Conservation (phyloP, 2,888 invertebrate species). For the Netelia fuscicornis region DNA sequence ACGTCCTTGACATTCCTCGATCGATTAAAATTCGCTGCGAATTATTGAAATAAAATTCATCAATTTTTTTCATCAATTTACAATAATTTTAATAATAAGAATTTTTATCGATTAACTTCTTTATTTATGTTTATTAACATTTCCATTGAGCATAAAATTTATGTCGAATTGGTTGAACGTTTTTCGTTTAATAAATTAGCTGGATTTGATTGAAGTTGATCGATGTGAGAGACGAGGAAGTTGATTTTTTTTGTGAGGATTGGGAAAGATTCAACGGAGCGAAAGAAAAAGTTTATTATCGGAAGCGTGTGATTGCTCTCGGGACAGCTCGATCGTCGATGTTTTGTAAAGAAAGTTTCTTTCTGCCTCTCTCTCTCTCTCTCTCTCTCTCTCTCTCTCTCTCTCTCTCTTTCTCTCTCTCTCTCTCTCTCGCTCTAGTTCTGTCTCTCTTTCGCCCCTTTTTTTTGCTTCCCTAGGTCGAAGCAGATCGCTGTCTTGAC, state of each 20-base stretch:
- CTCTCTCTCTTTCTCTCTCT: not conserved
- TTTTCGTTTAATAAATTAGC: not conserved
- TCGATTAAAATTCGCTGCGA: too few species aligned
- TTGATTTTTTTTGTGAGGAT: not conserved
- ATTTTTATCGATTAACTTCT: too few species aligned
- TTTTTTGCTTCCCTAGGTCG: slow-evolving; percentile 53
- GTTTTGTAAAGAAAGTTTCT: slow-evolving; percentile 23
- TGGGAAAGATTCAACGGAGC: not conserved
- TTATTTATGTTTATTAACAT: too few species aligned
- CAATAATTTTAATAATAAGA: too few species aligned
- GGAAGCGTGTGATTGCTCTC: slow-evolving; percentile 8
- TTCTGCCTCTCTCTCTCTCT: too few species aligned
- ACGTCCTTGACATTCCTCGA: not conserved
- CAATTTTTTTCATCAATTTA: too few species aligned
- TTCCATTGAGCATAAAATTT: too few species aligned
- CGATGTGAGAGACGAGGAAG: not conserved
- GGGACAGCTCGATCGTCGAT: slow-evolving; percentile 40
- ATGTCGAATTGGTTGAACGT: too few species aligned
- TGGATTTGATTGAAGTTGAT: not conserved
- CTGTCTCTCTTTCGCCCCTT: slow-evolving; percentile 4
- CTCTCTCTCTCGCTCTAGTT: not conserved
- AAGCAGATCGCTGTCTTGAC: slow-evolving; percentile 68
- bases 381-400: not conserved
- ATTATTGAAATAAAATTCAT: too few species aligned
- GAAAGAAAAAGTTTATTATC: slow-evolving; percentile 9